Conservation (phyloP, 2,113 vertebrate genomes). For the Phylloscopus whistleri region DNA sequence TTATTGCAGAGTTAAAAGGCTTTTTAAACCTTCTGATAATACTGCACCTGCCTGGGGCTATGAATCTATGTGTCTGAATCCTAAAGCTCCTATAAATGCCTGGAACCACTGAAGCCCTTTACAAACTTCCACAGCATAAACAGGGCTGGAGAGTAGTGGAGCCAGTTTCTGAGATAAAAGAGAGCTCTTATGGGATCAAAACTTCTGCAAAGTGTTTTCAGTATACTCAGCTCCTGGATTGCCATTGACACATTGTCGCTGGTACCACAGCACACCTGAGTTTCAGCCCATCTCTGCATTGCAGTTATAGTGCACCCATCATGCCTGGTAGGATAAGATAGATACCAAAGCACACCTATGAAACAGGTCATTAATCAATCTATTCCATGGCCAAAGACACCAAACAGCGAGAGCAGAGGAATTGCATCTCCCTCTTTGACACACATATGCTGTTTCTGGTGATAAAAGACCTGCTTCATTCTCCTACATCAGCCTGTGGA, state of each 20-base stretch:
- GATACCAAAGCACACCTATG: not conserved
- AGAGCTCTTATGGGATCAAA: not conserved
- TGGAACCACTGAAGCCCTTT: not conserved
- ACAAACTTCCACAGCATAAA: not conserved
- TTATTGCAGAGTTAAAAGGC: not conserved
- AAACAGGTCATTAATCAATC: not conserved
- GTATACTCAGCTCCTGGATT: not conserved
- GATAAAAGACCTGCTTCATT: not conserved
- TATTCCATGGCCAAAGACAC: not conserved
- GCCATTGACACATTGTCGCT: not conserved
- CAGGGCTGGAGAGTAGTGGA: not conserved
- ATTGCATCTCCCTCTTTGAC: not conserved
- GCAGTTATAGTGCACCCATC: not conserved
- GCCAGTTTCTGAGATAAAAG: not conserved
- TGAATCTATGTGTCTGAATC: not conserved
- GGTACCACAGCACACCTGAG: not conserved
- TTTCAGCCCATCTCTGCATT: not conserved
- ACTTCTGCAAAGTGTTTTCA: not conserved
- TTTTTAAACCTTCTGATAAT: not conserved
- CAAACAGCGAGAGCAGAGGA: not conserved
- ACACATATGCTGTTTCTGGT: not conserved
- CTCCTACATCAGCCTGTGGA: not conserved
- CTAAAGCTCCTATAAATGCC: not conserved
- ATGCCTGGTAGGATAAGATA: not conserved
- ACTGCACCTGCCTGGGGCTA: not conserved